A percentile compares a stretch with the other conserved stretches of the same genome.
These are phyloP conservation scores for Pterocles gutturalis DNA, from an alignment of 2,113 vertebrate species.

Conservation along the genomic window DNA sequence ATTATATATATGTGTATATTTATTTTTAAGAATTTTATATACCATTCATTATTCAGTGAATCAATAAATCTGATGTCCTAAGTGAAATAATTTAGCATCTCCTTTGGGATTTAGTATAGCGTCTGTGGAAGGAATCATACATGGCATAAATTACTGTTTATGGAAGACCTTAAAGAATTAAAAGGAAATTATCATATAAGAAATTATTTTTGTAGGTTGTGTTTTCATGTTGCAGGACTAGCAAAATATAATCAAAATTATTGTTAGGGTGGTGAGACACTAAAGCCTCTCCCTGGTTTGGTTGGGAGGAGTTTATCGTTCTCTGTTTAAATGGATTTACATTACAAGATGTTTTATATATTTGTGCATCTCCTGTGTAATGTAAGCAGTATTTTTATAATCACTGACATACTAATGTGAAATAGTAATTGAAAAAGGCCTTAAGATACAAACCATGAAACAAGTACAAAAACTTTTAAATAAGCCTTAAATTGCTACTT, in stretches of 20 bases:
- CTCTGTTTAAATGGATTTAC: background rate
- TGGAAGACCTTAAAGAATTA: background rate
- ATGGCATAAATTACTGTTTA: background rate
- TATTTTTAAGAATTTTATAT: background rate
- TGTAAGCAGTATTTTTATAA: conserved; percentile 29
- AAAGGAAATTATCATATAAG: background rate
- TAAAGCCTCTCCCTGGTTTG: background rate
- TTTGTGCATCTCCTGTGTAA: conserved; percentile 21
- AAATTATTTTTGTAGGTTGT: background rate
- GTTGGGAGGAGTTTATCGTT: background rate
- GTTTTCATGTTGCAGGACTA: background rate
- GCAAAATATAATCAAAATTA: background rate
- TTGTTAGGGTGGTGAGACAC: background rate
- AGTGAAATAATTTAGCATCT: background rate
- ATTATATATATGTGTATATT: background rate
- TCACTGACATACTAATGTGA: background rate
- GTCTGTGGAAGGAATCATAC: background rate
- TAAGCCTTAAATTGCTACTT: conserved; percentile 50
- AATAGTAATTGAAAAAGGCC: conserved; percentile 44
- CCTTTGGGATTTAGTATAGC: background rate
- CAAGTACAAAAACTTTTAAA: conserved; percentile 31
- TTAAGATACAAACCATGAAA: conserved; percentile 32
- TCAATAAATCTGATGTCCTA: background rate
- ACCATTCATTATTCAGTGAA: background rate
- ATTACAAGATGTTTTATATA: background rate